phyloP scores from a whole-genome alignment of 2,888 invertebrate species.

The Camptogramma bilineatum region DNA sequence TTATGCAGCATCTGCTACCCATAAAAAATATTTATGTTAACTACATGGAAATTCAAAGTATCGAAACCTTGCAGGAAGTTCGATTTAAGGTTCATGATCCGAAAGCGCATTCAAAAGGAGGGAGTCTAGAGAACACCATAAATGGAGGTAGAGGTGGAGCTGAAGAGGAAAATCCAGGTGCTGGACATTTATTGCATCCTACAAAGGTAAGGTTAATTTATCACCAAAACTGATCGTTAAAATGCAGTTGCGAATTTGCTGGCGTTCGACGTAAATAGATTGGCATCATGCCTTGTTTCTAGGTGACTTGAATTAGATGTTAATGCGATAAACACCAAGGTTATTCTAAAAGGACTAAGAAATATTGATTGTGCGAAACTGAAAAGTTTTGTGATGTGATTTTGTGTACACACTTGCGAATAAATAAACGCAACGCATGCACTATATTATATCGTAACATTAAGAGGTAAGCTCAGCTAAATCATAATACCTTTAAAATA shows the following conservation, averaged over 20 bases:
- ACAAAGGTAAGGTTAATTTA: constrained; percentile 87
- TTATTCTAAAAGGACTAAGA: background rate
- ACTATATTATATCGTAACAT: background rate
- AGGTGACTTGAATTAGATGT: background rate
- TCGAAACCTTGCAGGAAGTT: constrained; percentile 90
- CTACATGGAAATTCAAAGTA: background rate
- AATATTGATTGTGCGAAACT: background rate
- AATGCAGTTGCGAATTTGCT: constrained; percentile 13
- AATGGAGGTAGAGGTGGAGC: constrained; percentile 91
- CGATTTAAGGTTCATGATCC: constrained; percentile 98
- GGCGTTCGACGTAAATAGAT: constrained; percentile 6
- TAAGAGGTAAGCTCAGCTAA: background rate
- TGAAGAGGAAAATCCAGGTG: constrained; percentile 87
- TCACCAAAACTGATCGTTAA: background rate
- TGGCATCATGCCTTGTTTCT: constrained; percentile 3
- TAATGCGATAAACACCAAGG: background rate
- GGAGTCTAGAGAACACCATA: constrained; percentile 95
- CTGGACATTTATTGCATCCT: constrained; percentile 92
- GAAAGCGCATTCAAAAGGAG: constrained; percentile 96
- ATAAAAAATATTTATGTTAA: background rate
- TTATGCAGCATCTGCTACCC: background rate
- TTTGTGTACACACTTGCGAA: background rate
- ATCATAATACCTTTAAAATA: background rate
- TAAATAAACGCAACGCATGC: background rate
- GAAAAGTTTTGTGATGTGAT: constrained; percentile 3